Evolutionary conservation across 2,113 vertebrate genomes (phyloP), one percentile per base, ranked within the genome.

Genomic region (Anhinga rufa): DNA sequence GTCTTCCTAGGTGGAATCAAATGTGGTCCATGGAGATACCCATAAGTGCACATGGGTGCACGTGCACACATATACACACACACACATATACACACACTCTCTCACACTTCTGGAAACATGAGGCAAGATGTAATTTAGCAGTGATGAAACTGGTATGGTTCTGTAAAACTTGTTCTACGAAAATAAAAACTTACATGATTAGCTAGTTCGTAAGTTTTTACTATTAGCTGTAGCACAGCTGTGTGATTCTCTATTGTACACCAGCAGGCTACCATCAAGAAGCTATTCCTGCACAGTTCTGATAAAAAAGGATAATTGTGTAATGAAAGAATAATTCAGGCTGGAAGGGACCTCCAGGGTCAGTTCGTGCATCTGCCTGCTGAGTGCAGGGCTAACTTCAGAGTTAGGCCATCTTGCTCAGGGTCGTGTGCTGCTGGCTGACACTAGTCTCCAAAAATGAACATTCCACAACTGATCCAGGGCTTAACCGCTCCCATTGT

Each of bases 21-120:
- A 26, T 0, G 0, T 0, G 4, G 32, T 31, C 32, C 2, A 2
- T 14, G 20, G 51, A 74, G 38, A 42, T 49, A 40, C 26, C 52
- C 48, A 14, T 7, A 69, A 32, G 18, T 9, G 10, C 51, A 36
- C 26, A 8, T 7, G 38, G 4, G 1, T 17, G 13, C 2, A 1
- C 5, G 4, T 20, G 28, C 28, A 13, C 3, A 14, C 15, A 46
- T 16, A 9, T 29, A 17, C 25, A 16, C 4, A 17, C 12, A 46
- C 42, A 44, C 42, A 44, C 42, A 44, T 15, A 44, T 15, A 44
- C 42, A 44, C 17, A 3, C 16, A 3, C 36, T 13, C 16, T 38
- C 10, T 36, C 21, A 16, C 29, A 9, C 22, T 65, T 88, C 38
- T 42, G 44, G 44, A 60, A 65, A 48, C 19, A 7, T 21, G 22